Evolutionary conservation across 2,888 invertebrate species (phyloP).

Genomic region (Euproctis similis): DNA sequence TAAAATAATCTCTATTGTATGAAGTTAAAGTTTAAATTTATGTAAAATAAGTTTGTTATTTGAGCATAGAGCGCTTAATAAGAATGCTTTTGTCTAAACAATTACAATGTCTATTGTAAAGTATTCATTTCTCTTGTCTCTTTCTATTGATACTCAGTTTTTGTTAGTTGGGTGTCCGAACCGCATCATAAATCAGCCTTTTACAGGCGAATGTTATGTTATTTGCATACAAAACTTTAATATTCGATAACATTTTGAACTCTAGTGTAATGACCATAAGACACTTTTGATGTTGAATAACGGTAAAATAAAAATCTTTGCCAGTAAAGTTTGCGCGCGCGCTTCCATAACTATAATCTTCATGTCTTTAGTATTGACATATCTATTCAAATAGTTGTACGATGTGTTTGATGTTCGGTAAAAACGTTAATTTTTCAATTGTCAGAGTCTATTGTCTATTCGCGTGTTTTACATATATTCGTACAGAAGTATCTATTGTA

Average conservation of each 20-base stretch:
- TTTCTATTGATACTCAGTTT: conserved; percentile 63
- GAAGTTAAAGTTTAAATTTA: conserved; percentile 18
- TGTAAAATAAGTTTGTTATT: conserved; percentile 15
- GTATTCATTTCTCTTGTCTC: conserved; percentile 69
- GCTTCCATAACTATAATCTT: conserved; percentile 55
- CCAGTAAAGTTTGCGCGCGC: conserved; percentile 33
- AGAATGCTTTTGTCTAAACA: conserved; percentile 66
- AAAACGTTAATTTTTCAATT: conserved; percentile 61
- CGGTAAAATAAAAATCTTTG: conserved; percentile 13
- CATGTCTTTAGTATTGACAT: conserved; percentile 55
- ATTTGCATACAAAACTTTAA: conserved; percentile 23
- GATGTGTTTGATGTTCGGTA: conserved; percentile 54
- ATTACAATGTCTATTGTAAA: conserved; percentile 68
- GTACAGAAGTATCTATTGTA: no score
- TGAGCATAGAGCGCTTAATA: conserved; percentile 18
- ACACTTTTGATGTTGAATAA: conserved; percentile 6
- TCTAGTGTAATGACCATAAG: conserved; percentile 16
- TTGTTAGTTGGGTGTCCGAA: conserved; percentile 66
- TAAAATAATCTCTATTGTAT: conserved; percentile 4
- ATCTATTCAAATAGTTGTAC: conserved; percentile 51
- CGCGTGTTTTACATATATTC: conserved; percentile 35
- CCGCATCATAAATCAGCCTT: conserved; percentile 71
- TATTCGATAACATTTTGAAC: conserved; percentile 23
- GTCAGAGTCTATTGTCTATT: conserved; percentile 46
- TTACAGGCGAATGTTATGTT: conserved; percentile 34